Base-by-base conservation (phyloP, 2,888 invertebrate genomes). In the Lasioglossum leucozonium region DNA sequence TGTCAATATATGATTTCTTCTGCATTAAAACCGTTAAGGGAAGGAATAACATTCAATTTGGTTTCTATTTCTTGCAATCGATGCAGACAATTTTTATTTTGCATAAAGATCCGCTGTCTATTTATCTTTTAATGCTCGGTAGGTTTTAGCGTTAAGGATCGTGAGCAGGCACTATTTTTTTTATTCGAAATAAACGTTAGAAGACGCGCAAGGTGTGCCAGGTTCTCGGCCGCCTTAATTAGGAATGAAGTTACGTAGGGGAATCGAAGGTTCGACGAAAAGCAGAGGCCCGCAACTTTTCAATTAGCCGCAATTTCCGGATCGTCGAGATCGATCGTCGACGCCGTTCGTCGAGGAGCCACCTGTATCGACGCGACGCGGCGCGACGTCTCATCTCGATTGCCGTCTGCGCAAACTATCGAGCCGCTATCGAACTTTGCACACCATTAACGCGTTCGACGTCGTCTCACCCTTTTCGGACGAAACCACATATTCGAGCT, bases 291-390 rank as follows among this genome's bases (percentile, higher is more conserved):
- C 37, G 84, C 69, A 82, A 86, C 84, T 86, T 88, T 77, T 88
- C 77, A 84, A 88, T 88, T 88, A 88, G 72, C 75, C 51, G 72
- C 72, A 79, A 44, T 83, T 84, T 82, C 77, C 76, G 76, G 81
- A 78, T 88, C 73, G 72, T 84, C 86, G 62, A 18, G 72, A 82
- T 78, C 85, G 79, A 82, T 79, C 73, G 44, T 30, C 67, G 3
- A 67, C 34, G 72, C 8, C 26, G 44, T 18, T 58, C 44, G 44
- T 69, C 40, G 72, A 62, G 30, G n/a, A 34, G 30, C 30, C 74
- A 76, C 11, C 58, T 47, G 72, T 37, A 67, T 34, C 58, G 10
- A 34, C 69, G 55, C 71, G 34, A 72, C 69, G 65, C 58, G 10
- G 26, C 69, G 55, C 71, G 34, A 72, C 69, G 65, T 37, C 74